A percentile compares a stretch with the other conserved stretches of the same genome.
These are phyloP conservation scores for Eriosoma lanigerum DNA, from an alignment of 1,140 invertebrate species.

Conservation along the genomic window DNA sequence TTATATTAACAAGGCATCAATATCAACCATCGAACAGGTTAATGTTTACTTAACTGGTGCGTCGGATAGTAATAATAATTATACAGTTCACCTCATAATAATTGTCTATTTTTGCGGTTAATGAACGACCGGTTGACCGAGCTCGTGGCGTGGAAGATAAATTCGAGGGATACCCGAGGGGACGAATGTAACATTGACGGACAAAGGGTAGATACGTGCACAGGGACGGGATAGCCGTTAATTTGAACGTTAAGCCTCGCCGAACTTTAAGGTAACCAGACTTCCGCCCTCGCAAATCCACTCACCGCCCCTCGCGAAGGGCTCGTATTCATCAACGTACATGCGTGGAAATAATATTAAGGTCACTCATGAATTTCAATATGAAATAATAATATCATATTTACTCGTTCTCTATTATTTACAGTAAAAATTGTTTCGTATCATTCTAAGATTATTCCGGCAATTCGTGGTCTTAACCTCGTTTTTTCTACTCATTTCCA, in stretches of 20 bases:
- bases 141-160: background rate
- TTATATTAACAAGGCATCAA: too few relatives aligned
- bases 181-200: background rate
- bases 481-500: too few relatives aligned
- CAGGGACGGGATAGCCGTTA: background rate
- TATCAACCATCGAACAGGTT: background rate
- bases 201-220: background rate
- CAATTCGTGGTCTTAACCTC: too few relatives aligned
- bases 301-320: background rate
- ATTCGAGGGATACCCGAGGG: background rate
- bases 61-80: background rate
- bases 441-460: too few relatives aligned
- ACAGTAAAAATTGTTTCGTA: too few relatives aligned
- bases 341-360: too few relatives aligned
- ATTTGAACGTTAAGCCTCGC: conserved; percentile 8
- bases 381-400: too few relatives aligned
- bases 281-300: background rate
- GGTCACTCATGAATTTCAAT: too few relatives aligned
- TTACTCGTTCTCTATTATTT: too few relatives aligned
- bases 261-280: conserved; percentile 17
- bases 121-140: background rate
- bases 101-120: background rate
- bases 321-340: too few relatives aligned
- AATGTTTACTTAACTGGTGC: background rate
- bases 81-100: background rate